Conservation (phyloP, 2,888 invertebrate species). For the Callimorpha dominula region DNA sequence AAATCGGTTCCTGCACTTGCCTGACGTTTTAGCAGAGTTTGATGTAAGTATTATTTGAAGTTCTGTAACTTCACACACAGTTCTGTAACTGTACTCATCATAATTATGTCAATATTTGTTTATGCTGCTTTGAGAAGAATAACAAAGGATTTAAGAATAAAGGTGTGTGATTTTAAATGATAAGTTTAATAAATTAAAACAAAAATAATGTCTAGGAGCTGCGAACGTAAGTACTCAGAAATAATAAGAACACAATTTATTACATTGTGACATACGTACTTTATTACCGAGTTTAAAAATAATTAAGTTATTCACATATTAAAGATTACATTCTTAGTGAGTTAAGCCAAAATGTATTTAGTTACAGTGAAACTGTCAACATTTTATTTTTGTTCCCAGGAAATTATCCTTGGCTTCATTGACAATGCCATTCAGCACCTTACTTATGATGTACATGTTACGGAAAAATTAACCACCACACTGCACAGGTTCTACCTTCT, state of each 20-base stretch:
- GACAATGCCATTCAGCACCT: slow-evolving; percentile 66
- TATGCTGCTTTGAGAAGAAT: not conserved
- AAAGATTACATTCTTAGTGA: no score
- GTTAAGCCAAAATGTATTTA: not conserved
- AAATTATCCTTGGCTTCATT: slow-evolving; percentile 63
- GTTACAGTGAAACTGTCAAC: not conserved
- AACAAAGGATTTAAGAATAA: not conserved
- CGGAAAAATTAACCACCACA: slow-evolving; percentile 68
- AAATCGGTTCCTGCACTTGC: slow-evolving; percentile 75
- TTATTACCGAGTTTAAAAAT: not conserved
- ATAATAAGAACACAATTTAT: not conserved
- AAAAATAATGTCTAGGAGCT: no score
- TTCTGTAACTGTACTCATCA: no score
- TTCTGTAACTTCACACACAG: not conserved
- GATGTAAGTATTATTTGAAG: slow-evolving; percentile 64
- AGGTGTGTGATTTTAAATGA: not conserved
- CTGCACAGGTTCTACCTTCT: slow-evolving; percentile 79
- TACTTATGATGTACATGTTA: slow-evolving; percentile 62
- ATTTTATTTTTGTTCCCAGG: slow-evolving; percentile 46
- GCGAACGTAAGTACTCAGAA: not conserved
- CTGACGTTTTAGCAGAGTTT: slow-evolving; percentile 63
- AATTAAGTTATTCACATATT: not conserved
- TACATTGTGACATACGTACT: no score
- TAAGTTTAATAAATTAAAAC: no score
- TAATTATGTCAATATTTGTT: not conserved